Conservation (phyloP, 2,113 vertebrate species). For the Campylomormyrus tamandua region DNA sequence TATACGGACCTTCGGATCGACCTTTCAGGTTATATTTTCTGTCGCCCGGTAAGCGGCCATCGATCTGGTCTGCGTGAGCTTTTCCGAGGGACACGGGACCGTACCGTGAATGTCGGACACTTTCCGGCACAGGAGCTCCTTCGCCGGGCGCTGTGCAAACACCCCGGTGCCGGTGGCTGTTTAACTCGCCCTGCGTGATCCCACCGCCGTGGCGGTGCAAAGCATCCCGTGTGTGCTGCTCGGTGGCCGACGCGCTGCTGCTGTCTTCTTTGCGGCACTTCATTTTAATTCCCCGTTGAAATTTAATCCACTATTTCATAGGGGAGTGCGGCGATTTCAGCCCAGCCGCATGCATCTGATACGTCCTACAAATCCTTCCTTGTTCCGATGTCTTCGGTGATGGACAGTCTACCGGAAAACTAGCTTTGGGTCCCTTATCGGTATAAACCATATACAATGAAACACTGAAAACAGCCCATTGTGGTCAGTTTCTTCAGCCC, state of each 20-base stretch:
- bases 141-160: background rate
- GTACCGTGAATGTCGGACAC: background rate
- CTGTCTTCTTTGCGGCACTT: background rate
- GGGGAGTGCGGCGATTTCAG: conserved; percentile 22
- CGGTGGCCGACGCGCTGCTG: background rate
- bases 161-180: background rate
- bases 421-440: background rate
- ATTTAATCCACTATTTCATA: conserved; percentile 25
- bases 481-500: background rate
- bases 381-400: conserved; percentile 25
- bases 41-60: background rate
- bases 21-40: background rate
- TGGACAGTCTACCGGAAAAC: conserved; percentile 17
- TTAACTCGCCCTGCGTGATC: background rate
- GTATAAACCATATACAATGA: background rate
- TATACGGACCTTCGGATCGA: background rate
- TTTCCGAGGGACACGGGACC: background rate
- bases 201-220: background rate
- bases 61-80: background rate
- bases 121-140: background rate
- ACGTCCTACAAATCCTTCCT: conserved; percentile 24
- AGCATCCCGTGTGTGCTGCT: background rate
- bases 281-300: background rate
- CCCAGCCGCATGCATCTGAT: conserved; percentile 27
- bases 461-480: conserved; percentile 18